Conservation (phyloP, 1,140 invertebrate species). For the Heliothis subflexa region DNA sequence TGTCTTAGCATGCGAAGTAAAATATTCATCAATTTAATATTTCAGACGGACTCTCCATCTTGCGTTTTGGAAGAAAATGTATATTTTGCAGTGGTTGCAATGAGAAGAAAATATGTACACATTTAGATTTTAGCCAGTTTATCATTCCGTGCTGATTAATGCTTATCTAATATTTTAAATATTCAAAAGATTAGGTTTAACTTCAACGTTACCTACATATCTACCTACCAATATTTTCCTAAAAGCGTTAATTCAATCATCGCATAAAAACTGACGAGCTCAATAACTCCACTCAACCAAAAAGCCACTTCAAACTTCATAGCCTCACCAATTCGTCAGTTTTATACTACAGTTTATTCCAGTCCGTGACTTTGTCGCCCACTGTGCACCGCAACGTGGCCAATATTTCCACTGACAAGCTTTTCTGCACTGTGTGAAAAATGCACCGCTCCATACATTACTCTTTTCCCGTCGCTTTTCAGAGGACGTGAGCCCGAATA, state of each 20-base stretch:
- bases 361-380: constrained; percentile 31
- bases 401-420: constrained; percentile 26
- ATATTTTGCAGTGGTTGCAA: too few relatives aligned
- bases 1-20: constrained; percentile 12
- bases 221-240: too few relatives aligned
- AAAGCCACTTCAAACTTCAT: constrained; percentile 17
- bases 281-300: constrained; percentile 6
- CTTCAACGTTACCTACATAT: too few relatives aligned
- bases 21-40: constrained; percentile 34
- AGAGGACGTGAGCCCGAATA: constrained; percentile 39
- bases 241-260: neutral
- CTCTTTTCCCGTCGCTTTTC: constrained; percentile 44
- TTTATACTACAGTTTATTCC: constrained; percentile 40
- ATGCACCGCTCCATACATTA: constrained; percentile 47
- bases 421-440: constrained; percentile 42
- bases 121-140: too few relatives aligned
- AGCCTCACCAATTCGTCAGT: constrained; percentile 13
- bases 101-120: too few relatives aligned
- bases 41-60: neutral
- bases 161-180: too few relatives aligned
- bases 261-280: neutral
- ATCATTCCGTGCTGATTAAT: too few relatives aligned
- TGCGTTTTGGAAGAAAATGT: too few relatives aligned
- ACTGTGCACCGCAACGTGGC: constrained; percentile 17
- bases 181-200: too few relatives aligned